These are phyloP conservation scores for Epinephelus cyanopodus DNA, from an alignment of 2,113 vertebrate genomes.

Conservation along the genomic window DNA sequence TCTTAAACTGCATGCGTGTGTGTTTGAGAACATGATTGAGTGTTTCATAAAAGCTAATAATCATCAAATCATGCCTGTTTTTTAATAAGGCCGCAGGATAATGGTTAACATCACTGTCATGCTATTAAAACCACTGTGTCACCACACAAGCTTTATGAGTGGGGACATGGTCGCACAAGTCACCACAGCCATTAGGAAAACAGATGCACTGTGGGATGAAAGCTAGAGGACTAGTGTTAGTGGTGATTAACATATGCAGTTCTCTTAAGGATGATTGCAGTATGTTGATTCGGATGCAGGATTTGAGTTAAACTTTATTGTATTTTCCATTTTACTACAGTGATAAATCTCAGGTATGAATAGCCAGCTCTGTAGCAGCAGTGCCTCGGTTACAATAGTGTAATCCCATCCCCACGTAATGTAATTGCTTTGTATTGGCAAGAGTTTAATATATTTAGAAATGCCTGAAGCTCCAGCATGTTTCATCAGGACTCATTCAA, in stretches of 20 bases:
- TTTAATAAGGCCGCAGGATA: conserved; percentile 44
- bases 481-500: background rate
- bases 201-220: conserved; percentile 52
- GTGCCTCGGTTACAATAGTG: background rate
- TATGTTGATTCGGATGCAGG: background rate
- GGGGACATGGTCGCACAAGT: conserved; percentile 57
- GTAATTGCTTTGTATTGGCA: background rate
- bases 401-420: background rate
- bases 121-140: conserved; percentile 55
- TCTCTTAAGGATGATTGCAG: conserved; percentile 3
- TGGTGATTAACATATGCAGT: conserved; percentile 25
- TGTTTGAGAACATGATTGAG: conserved; percentile 31
- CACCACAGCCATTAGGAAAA: conserved; percentile 53
- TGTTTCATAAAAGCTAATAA: conserved; percentile 56
- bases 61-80: conserved; percentile 27
- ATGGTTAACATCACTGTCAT: conserved; percentile 59
- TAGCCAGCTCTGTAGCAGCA: background rate
- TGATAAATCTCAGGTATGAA: background rate
- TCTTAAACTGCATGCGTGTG: background rate
- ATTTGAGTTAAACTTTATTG: background rate
- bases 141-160: conserved; percentile 54
- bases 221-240: conserved; percentile 5
- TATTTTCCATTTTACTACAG: background rate
- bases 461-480: background rate
- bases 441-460: background rate